Evolutionary conservation across 2,888 invertebrate species (phyloP).

Genomic region (Ectropis crepuscularia): DNA sequence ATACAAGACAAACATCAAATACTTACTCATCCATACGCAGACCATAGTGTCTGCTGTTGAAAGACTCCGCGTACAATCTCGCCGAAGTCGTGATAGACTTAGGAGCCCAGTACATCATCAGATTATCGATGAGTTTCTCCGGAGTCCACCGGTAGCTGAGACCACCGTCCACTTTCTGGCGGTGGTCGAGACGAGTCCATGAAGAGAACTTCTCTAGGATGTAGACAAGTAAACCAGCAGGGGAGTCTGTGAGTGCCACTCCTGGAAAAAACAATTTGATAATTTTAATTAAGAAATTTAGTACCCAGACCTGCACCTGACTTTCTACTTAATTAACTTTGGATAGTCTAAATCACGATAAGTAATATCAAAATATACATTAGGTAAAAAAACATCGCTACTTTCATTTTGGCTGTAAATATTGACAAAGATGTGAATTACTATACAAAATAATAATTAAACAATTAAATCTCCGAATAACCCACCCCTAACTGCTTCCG

Average conservation of each 20-base stretch:
- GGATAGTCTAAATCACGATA: no score
- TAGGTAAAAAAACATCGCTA: no score
- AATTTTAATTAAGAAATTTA: no score
- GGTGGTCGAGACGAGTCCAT: conserved; percentile 85
- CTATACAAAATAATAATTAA: no score
- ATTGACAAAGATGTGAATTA: no score
- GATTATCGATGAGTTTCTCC: conserved; percentile 90
- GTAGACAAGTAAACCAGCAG: conserved; percentile 92
- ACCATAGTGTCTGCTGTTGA: conserved; percentile 56
- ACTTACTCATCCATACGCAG: conserved; percentile 76
- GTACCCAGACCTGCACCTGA: no score
- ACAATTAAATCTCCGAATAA: no score
- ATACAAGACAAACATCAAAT: background rate
- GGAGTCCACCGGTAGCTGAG: conserved; percentile 86
- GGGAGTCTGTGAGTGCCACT: conserved; percentile 88
- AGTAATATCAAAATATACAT: no score
- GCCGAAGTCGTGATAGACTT: conserved; percentile 90
- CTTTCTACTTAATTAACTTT: no score
- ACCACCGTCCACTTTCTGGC: conserved; percentile 86
- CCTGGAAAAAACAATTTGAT: conserved; percentile 70
- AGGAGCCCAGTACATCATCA: conserved; percentile 93
- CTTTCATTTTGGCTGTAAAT: no score
- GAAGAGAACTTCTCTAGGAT: conserved; percentile 93
- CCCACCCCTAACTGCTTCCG: no score
- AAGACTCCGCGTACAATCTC: conserved; percentile 89